These are phyloP conservation scores for Aphidius ervi DNA, from an alignment of 1,140 invertebrate genomes.

Conservation along the genomic window DNA sequence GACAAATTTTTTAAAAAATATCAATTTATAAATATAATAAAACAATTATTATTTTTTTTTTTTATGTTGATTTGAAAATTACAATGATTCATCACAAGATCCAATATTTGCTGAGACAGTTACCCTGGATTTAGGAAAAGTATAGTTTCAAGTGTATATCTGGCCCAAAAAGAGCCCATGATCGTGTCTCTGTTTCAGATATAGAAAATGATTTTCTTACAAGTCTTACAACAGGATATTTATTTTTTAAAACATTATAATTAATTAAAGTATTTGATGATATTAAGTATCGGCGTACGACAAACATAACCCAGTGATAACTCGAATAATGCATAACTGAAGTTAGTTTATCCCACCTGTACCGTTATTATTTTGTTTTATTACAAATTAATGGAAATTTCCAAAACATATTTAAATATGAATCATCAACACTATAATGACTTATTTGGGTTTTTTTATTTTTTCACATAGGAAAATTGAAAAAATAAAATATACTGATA, in stretches of 20 bases:
- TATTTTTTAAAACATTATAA: constrained; percentile 1
- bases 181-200: no score
- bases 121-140: constrained; percentile 52
- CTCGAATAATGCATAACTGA: constrained; percentile 47
- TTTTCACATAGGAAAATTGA: no score
- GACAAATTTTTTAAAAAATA: no score
- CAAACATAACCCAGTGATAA: constrained; percentile 63
- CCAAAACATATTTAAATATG: background rate
- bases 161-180: no score
- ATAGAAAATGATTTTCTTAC: constrained; percentile 82
- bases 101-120: constrained; percentile 62
- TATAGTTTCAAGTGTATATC: constrained; percentile 89
- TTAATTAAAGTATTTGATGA: background rate
- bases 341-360: constrained; percentile 52
- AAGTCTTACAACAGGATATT: constrained; percentile 83
- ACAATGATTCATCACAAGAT: constrained; percentile 70
- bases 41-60: no score
- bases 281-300: constrained; percentile 48
- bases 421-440: background rate
- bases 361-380: constrained; percentile 22
- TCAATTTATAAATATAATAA: no score
- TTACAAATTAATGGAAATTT: background rate
- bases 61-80: no score
- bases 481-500: no score
- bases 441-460: no score